Base-by-base conservation (phyloP, 2,888 invertebrate genomes). In the Sphaerophoria taeniata region DNA sequence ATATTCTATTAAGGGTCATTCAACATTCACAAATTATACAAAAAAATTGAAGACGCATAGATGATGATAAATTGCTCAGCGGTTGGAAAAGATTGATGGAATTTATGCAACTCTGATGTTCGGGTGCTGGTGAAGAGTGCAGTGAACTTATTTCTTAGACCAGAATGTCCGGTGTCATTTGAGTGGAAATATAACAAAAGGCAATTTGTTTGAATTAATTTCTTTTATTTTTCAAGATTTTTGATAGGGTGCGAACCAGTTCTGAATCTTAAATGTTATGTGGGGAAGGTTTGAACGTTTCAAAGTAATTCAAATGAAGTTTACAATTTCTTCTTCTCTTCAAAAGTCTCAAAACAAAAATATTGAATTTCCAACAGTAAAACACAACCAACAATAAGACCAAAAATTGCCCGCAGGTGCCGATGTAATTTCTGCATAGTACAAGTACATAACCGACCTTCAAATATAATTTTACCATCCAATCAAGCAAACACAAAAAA, bases 401-500 rank as follows among this genome's bases (percentile, higher is more conserved):
- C 55, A 56, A 65, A 83, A 70, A 74, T 79, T 74, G 14, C 51
- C 63, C 45, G 79, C 79, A 83, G 83, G 83, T 83, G 83, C 70
- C n/a, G n/a, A n/a, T 79, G 70, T 6, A 43, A 11, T 36, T 9
- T 36, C 14, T 74, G 74, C 78, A 70, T 73, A 56, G 51, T 58
- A 36, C 33, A 49, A 53, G 74, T 58, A 47, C 33, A 36, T 36
- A 63, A 55, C 16, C 69, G 79, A 71, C 79, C 83, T 84, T 79
- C 74, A 49, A 47, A 45, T 39, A 55, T n/a, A 56, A 53, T 79
- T 51, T 36, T 14, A 11, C 34, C 53, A 45, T 11, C 33, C 36
- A 69, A 51, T 67, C 67, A 53, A 33, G 47, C 24, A 1, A 45
- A 4, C 1, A 39, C 36, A 6, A 58, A 49, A 63, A 63, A 43